Evolutionary conservation across 2,888 invertebrate genomes (phyloP), one percentile per base, ranked within the genome.

Genomic region (Drymonia ruficornis): DNA sequence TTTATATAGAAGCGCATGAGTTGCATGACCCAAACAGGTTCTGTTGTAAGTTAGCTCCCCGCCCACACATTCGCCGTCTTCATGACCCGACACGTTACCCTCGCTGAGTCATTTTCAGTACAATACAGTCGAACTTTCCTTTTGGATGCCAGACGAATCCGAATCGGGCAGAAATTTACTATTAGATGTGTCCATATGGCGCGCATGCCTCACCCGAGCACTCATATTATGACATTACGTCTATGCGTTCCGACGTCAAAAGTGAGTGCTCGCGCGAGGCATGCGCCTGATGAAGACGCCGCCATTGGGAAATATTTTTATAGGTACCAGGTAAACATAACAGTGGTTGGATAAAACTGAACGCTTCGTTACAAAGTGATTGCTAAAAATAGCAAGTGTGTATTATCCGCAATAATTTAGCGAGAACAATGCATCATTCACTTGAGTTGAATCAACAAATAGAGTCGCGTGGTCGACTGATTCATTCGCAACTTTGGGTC

Each of bases 1-100:
- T 90, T 89, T 86, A 86, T 89, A 89, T 89, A 89, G 86, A 85
- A 79, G 74, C 72, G 81, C 83, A 84, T 80, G 83, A 84, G 87
- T 87, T 89, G 86, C 82, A 86, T 86, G 87, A 87, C 87, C 87
- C 81, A 86, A 91, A 91, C 91, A 87, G 90, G 91, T 91, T 91
- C 80, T 78, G 75, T 72, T 81, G 75, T 83, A 80, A 83, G 84
- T 80, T 73, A 63, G 70, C 72, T 77, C 61, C 67, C 68, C 77
- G 80, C 90, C 89, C 82, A 89, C 90, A 80, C 83, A 73, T 67
- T 74, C 75, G 72, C 79, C 75, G 80, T 82, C 84, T 73, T 83
- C 77, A 78, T 87, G 85, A 84, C 83, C 83, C 78, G 70, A 76
- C 80, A 77, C 75, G 70, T 80, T 80, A 80, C 76, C 76, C 76